phyloP scores from a whole-genome alignment of 2,797 vertebrate genomes.

The Falco biarmicus region DNA sequence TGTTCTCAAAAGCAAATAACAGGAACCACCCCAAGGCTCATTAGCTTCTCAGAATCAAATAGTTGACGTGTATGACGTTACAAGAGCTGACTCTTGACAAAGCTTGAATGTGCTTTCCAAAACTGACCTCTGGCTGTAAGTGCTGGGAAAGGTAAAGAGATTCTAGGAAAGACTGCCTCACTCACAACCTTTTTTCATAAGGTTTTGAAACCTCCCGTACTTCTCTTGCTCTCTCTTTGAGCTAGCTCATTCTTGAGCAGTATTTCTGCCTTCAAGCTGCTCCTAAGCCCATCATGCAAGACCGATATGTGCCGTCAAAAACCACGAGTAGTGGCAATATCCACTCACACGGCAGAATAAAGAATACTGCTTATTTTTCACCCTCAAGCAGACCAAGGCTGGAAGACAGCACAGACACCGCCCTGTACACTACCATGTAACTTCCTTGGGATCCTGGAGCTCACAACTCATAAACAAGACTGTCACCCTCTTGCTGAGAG shows the following conservation, averaged over 20 bases:
- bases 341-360: not conserved
- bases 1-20: conserved; percentile 11
- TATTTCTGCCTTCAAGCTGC: not conserved
- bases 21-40: conserved; percentile 40
- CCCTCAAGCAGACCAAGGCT: not conserved
- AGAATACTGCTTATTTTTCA: not conserved
- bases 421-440: not conserved
- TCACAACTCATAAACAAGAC: not conserved
- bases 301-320: not conserved
- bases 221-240: not conserved
- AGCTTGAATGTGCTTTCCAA: not conserved
- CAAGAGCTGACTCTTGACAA: not conserved
- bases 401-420: not conserved
- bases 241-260: not conserved
- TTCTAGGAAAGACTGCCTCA: not conserved
- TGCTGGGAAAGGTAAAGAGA: not conserved
- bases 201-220: not conserved
- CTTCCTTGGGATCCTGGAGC: not conserved
- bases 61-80: not conserved
- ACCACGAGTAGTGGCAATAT: not conserved
- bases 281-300: not conserved
- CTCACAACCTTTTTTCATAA: not conserved
- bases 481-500: not conserved
- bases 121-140: not conserved
- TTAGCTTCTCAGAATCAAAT: not conserved